Conservation (phyloP, 1,140 invertebrate species). For the Heterodera carotae region DNA sequence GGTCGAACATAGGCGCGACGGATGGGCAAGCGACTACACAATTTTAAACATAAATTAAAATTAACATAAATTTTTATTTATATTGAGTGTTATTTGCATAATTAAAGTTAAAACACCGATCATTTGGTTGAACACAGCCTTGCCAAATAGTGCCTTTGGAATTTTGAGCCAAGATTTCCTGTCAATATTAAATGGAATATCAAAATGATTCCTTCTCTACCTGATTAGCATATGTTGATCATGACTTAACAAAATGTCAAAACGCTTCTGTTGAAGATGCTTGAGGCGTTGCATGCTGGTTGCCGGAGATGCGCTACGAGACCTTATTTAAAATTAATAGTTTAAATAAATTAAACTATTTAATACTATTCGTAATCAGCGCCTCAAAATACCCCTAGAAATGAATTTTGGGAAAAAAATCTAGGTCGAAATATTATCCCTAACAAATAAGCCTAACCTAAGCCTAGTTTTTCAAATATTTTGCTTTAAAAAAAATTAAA, state of each 20-base stretch:
- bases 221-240: slow-evolving; percentile 25
- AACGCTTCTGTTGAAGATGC: neutral
- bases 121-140: slow-evolving; percentile 20
- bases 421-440: no score
- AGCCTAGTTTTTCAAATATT: no score
- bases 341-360: no score
- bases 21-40: slow-evolving; percentile 12
- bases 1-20: slow-evolving; percentile 10
- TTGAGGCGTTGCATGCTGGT: neutral
- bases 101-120: neutral
- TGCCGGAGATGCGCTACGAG: slow-evolving; percentile 8
- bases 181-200: slow-evolving; percentile 5
- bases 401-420: no score
- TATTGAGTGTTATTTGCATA: no score
- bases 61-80: neutral
- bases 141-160: slow-evolving; percentile 23
- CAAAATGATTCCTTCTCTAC: neutral
- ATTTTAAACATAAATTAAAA: neutral
- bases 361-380: no score
- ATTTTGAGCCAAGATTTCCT: slow-evolving; percentile 29
- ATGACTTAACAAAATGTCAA: slow-evolving; percentile 5
- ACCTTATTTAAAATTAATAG: neutral
- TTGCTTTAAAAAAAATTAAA: no score
- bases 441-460: no score
- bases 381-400: no score